Percentiles rank a stretch among this genome's conserved stretches.
These are phyloP conservation scores for Beris morrisii DNA, from an alignment of 2,888 invertebrate genomes.

Conservation along the genomic window DNA sequence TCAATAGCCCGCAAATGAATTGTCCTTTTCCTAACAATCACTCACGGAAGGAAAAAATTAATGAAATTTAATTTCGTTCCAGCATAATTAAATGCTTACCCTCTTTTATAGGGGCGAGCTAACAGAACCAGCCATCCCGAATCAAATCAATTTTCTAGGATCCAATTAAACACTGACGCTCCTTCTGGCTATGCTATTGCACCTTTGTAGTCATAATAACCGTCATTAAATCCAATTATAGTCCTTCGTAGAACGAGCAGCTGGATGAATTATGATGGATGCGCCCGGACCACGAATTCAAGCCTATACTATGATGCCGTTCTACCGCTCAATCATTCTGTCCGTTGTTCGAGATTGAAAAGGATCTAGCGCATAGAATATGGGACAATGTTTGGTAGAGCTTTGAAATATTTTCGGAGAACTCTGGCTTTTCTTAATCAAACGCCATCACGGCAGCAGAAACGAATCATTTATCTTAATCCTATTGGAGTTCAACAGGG, in stretches of 20 bases:
- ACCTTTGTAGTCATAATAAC: conserved; percentile 13
- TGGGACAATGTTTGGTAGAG: conserved; percentile 26
- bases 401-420: too few relatives aligned
- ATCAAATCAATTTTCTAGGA: conserved; percentile 22
- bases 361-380: conserved; percentile 15
- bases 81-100: conserved; percentile 22
- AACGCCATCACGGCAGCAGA: conserved; percentile 18
- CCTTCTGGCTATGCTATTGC: background rate
- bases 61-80: conserved; percentile 20
- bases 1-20: background rate
- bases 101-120: background rate
- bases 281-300: background rate
- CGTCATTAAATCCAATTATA: conserved; percentile 23
- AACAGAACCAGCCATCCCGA: background rate
- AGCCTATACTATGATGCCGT: background rate
- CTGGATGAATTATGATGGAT: conserved; percentile 16
- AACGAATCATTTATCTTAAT: conserved; percentile 35
- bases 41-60: conserved; percentile 12
- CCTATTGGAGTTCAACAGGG: conserved; percentile 32
- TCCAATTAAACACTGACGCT: conserved; percentile 10
- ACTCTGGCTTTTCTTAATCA: conserved; percentile 26
- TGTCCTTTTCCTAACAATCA: background rate
- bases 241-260: background rate
- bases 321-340: conserved; percentile 19
- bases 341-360: conserved; percentile 11